Evolutionary conservation across 2,797 vertebrate species (phyloP), one percentile per base, ranked within the genome.

Genomic region (Rhyacichthys aspro): DNA sequence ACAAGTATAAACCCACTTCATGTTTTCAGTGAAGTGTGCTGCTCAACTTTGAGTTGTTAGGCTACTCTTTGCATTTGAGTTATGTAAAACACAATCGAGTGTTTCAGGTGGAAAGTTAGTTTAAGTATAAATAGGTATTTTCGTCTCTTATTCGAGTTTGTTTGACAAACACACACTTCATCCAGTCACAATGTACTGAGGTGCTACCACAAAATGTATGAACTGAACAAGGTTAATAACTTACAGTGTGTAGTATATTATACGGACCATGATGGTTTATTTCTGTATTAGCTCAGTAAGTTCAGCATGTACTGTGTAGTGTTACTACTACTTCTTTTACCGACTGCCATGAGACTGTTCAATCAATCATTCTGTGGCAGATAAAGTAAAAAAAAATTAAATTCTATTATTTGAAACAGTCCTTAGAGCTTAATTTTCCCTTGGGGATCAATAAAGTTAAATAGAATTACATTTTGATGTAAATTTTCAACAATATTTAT

Each of bases 1-100:
- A 46, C 8, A 57, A 58, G 19, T 15, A 49, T 52, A 47, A 1
- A 8, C 36, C 43, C 12, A 43, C 43, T 34, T 33, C 3, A 0
- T 47, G 46, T 55, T 55, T 15, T 53, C 12, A 16, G 36, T 2
- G 28, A 38, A 19, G 23, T 72, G 44, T 50, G 17, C 43, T 43
- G 39, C 37, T 41, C 18, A 37, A 17, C 15, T 47, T 32, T 44
- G 43, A 44, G 43, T 5, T 5, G 23, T 28, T 28, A 28, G 23
- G 23, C 23, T 28, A 2, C 23, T 28, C 23, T 28, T 28, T 28
- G 23, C 23, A 5, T 28, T 28, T 28, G 4, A 28, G 23, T 5
- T 28, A 3, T 2, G 16, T 44, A 10, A 15, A 43, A 15, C 3
- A n/a, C n/a, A 16, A 15, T 6, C n/a, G 5, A 17, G 14, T 15